These are phyloP conservation scores for Galeruca laticollis DNA, from an alignment of 2,888 invertebrate species.

Conservation along the genomic window DNA sequence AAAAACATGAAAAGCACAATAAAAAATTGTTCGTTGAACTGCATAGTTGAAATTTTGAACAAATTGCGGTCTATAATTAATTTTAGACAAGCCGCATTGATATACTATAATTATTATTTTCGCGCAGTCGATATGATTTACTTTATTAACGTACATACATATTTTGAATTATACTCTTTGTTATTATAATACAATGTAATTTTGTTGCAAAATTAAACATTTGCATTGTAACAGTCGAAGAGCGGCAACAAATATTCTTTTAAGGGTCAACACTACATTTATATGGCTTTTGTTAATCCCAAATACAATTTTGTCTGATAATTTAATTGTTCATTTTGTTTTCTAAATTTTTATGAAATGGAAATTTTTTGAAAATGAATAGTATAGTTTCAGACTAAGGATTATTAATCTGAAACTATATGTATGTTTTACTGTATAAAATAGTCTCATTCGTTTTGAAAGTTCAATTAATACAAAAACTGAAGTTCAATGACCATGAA, in stretches of 20 bases:
- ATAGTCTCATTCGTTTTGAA: no score
- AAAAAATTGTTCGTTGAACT: background rate
- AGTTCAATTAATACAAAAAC: no score
- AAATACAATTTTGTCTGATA: background rate
- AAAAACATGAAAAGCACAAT: background rate
- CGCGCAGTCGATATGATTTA: conserved; percentile 2
- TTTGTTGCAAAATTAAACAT: conserved; percentile 1
- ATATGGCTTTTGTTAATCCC: background rate
- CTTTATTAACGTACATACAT: conserved; percentile 3
- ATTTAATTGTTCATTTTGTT: background rate
- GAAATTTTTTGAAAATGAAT: no score
- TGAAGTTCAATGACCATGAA: no score
- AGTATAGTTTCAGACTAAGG: no score
- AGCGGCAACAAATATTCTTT: background rate
- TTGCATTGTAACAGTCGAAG: background rate
- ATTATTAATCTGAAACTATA: no score
- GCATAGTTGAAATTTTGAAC: background rate
- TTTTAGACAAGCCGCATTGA: background rate
- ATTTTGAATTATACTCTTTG: background rate
- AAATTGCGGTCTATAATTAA: conserved; percentile 6
- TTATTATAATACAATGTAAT: background rate
- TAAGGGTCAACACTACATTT: background rate
- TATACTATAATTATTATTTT: background rate
- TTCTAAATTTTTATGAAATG: background rate
- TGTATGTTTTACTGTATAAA: no score